These are phyloP conservation scores for Drosophila teissieri DNA, from an alignment of 1,140 invertebrate genomes.

Conservation along the genomic window DNA sequence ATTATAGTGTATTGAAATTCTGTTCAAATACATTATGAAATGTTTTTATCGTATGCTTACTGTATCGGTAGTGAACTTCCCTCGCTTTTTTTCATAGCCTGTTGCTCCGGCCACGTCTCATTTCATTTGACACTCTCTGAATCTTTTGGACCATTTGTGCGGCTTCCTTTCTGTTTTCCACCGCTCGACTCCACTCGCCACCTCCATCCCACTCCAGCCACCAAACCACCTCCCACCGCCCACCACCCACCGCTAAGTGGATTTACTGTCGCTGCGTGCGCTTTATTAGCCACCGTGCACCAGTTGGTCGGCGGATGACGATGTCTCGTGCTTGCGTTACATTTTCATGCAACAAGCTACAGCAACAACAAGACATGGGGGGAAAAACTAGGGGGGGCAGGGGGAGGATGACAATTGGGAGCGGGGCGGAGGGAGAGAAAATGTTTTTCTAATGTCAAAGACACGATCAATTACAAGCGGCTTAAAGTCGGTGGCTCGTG, in stretches of 20 bases:
- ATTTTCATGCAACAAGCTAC: constrained; percentile 46
- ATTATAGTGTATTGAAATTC: too few species aligned
- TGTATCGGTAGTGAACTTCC: not conserved
- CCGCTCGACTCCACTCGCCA: not conserved
- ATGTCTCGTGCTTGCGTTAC: constrained; percentile 46
- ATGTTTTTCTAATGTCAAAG: constrained; percentile 64
- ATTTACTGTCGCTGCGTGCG: constrained; percentile 58
- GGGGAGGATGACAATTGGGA: not conserved
- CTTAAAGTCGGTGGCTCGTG: constrained; percentile 54
- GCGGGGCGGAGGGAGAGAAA: constrained; percentile 7
- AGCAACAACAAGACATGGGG: constrained; percentile 14
- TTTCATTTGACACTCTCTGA: constrained; percentile 48
- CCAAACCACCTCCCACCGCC: constrained; percentile 1
- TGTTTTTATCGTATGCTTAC: too few species aligned
- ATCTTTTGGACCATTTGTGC: constrained; percentile 36
- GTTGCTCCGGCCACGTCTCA: constrained; percentile 40
- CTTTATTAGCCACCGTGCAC: constrained; percentile 63
- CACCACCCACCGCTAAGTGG: constrained; percentile 44
- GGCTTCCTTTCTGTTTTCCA: constrained; percentile 19
- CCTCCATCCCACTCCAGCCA: not conserved
- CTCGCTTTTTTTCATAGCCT: not conserved
- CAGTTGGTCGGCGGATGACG: constrained; percentile 37
- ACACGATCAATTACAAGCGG: constrained; percentile 64
- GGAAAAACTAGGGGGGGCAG: not conserved
- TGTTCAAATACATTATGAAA: too few species aligned